Evolutionary conservation across 2,888 invertebrate genomes (phyloP).

Genomic region (Prosapia bicincta): DNA sequence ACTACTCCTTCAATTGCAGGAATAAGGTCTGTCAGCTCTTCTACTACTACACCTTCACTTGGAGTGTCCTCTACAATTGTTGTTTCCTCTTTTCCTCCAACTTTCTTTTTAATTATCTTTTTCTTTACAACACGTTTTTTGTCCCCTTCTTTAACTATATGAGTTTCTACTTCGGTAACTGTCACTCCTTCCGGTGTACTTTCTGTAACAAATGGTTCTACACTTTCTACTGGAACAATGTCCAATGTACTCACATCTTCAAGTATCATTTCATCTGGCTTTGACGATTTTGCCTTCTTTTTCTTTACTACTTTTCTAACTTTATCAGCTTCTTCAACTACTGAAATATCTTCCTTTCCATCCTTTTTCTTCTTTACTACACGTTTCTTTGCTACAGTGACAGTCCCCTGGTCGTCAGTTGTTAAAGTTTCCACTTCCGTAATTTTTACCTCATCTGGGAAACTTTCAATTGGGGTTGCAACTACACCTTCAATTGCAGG

Average conservation of each 20-base stretch:
- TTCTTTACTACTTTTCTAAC: conserved; percentile 27
- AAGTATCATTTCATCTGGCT: neutral
- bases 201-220: conserved; percentile 36
- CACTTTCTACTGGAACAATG: conserved; percentile 42
- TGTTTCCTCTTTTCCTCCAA: conserved; percentile 32
- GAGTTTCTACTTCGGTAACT: conserved; percentile 39
- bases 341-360: conserved; percentile 32
- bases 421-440: no score
- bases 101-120: conserved; percentile 25
- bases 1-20: conserved; percentile 42
- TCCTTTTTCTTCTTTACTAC: conserved; percentile 40
- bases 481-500: neutral
- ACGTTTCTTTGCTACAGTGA: conserved; percentile 47
- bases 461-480: neutral
- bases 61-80: conserved; percentile 28
- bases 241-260: conserved; percentile 17
- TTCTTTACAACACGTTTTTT: conserved; percentile 20
- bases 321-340: neutral
- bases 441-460: no score
- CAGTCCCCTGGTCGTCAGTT: conserved; percentile 33
- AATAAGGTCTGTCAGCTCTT: conserved; percentile 37
- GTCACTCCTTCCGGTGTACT: conserved; percentile 37
- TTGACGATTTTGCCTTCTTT: conserved; percentile 12
- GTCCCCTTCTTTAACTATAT: conserved; percentile 15
- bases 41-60: conserved; percentile 19